phyloP scores from a whole-genome alignment of 2,888 invertebrate genomes.

The Lepidonotus clava region DNA sequence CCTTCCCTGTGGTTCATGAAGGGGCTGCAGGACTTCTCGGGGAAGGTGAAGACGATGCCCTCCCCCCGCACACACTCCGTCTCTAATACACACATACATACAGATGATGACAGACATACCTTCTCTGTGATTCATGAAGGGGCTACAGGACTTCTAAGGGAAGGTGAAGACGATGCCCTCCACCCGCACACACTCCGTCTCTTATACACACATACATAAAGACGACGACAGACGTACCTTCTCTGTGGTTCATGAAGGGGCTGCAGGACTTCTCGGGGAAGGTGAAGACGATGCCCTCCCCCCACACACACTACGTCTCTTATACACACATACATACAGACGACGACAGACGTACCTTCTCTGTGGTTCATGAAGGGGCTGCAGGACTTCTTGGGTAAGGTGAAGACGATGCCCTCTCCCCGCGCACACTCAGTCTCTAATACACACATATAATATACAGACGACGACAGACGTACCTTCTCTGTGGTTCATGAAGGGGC shows the following conservation, averaged over 20 bases:
- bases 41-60: slow-evolving; percentile 50
- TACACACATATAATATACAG: too few species aligned
- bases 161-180: too few species aligned
- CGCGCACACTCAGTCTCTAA: slow-evolving; percentile 57
- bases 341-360: slow-evolving; percentile 42
- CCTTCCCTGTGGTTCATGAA: slow-evolving; percentile 22
- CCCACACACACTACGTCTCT: slow-evolving; percentile 51
- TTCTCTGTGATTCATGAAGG: too few species aligned
- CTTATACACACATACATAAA: too few species aligned
- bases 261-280: slow-evolving; percentile 54
- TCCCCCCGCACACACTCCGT: slow-evolving; percentile 52
- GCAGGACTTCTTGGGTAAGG: slow-evolving; percentile 53
- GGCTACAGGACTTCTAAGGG: too few species aligned
- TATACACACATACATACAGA: too few species aligned
- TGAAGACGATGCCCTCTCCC: slow-evolving; percentile 55
- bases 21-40: slow-evolving; percentile 50
- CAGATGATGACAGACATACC: too few species aligned
- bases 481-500: slow-evolving; percentile 51
- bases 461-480: slow-evolving; percentile 34
- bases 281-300: slow-evolving; percentile 50
- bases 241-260: slow-evolving; percentile 27
- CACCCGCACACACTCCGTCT: too few species aligned
- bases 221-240: slow-evolving; percentile 2
- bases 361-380: slow-evolving; percentile 52
- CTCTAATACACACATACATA: too few species aligned